phyloP scores from a whole-genome alignment of 2,797 vertebrate species.

The Caiman crocodilus region DNA sequence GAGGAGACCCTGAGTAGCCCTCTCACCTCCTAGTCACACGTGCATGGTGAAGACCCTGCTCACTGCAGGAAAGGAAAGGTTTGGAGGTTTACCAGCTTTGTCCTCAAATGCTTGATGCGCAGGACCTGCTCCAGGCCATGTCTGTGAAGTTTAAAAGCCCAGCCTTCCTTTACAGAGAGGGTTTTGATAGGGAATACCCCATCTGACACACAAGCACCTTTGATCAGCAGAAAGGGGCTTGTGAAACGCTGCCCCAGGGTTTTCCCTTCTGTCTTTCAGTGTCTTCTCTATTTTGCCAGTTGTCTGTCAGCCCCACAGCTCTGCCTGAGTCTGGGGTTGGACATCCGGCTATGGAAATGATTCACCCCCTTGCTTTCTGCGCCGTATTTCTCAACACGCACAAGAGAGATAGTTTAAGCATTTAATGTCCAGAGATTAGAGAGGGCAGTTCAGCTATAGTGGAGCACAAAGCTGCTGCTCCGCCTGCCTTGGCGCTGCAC shows the following conservation, averaged over 20 bases:
- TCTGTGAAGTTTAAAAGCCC: not conserved
- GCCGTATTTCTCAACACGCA: constrained; percentile 26
- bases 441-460: constrained; percentile 53
- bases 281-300: constrained; percentile 54
- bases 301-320: constrained; percentile 37
- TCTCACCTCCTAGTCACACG: not conserved
- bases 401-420: constrained; percentile 53
- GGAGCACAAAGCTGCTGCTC: constrained; percentile 58
- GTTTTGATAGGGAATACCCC: no score
- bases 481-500: constrained; percentile 41
- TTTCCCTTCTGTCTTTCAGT: constrained; percentile 29
- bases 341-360: constrained; percentile 56
- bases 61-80: no score
- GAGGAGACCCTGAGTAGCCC: not conserved
- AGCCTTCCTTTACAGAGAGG: constrained; percentile 27
- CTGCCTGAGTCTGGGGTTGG: not conserved
- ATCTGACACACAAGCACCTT: not conserved
- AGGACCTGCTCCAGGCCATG: no score
- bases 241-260: constrained; percentile 20
- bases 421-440: constrained; percentile 77
- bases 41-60: not conserved
- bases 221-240: constrained; percentile 32
- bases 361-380: constrained; percentile 57
- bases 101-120: no score
- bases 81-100: no score